Evolutionary conservation across 1,140 invertebrate species (phyloP).

Genomic region (Phenacoccus solenopsis): DNA sequence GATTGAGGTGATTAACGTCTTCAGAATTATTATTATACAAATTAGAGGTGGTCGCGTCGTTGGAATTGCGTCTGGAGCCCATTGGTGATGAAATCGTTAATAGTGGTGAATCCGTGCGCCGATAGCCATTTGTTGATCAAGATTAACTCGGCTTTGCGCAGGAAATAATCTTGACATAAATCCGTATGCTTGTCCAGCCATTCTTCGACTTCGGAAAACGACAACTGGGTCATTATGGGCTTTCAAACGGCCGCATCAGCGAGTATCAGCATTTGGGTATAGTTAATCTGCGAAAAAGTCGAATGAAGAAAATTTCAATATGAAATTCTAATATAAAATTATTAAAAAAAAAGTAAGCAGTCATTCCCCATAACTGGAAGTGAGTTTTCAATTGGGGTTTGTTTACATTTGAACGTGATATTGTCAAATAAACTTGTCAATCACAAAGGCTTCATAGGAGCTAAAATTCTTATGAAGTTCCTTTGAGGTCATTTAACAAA

Average conservation of each 20-base stretch:
- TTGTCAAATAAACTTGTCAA: too few species aligned
- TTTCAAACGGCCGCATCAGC: not conserved
- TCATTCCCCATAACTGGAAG: too few species aligned
- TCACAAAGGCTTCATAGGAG: too few species aligned
- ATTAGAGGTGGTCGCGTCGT: conserved; percentile 20
- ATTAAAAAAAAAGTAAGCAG: too few species aligned
- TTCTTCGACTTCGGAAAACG: conserved; percentile 34
- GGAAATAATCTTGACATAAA: conserved; percentile 36
- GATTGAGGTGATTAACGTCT: not conserved
- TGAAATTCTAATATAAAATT: too few species aligned
- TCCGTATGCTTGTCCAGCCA: conserved; percentile 39
- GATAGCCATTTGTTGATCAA: conserved; percentile 40
- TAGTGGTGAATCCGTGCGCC: conserved; percentile 36
- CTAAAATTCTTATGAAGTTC: too few species aligned
- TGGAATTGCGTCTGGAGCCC: conserved; percentile 22
- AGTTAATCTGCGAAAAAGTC: too few species aligned
- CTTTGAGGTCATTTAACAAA: too few species aligned
- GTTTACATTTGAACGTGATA: too few species aligned
- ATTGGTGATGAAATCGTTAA: conserved; percentile 32
- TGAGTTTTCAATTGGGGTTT: too few species aligned
- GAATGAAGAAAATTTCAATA: too few species aligned
- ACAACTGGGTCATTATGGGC: conserved; percentile 37
- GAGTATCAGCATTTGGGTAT: not conserved
- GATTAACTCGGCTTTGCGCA: conserved; percentile 36
- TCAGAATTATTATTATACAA: not conserved